Percentiles rank a stretch among this genome's conserved stretches.
phyloP scores from a whole-genome alignment of 1,140 invertebrate genomes.

The Diachasmimorpha longicaudata region DNA sequence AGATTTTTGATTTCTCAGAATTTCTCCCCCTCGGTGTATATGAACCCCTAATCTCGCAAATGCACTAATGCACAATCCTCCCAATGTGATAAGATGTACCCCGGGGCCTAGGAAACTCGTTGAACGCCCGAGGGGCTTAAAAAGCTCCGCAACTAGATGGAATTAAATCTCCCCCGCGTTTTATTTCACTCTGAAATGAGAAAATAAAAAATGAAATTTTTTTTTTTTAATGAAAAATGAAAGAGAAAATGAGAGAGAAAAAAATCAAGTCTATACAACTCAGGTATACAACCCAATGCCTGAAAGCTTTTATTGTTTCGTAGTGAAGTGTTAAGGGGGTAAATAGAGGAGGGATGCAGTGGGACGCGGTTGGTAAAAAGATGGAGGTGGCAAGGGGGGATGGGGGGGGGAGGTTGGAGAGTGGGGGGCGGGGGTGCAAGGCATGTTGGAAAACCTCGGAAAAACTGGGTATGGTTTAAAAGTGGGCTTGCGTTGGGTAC shows the following conservation, averaged over 20 bases:
- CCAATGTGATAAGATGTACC: neutral
- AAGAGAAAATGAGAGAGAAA: neutral
- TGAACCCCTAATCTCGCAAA: neutral
- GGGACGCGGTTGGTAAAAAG: neutral
- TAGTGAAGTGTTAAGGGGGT: constrained; percentile 10
- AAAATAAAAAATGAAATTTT: neutral
- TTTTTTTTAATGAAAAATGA: neutral
- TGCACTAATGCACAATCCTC: neutral
- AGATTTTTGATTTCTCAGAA: too few species aligned
- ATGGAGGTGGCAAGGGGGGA: neutral
- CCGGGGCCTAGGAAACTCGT: neutral
- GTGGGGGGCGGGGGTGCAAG: neutral
- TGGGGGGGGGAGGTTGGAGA: neutral
- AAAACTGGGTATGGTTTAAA: constrained; percentile 3
- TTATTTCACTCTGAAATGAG: neutral
- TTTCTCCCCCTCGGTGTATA: too few species aligned
- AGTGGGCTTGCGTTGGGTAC: constrained; percentile 23
- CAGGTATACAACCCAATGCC: neutral
- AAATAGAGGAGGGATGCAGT: constrained; percentile 7
- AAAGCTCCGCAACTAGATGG: neutral
- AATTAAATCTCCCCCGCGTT: neutral
- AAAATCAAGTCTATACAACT: neutral
- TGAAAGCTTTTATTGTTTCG: constrained; percentile 31
- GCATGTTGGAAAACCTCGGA: constrained; percentile 16
- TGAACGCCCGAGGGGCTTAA: neutral